Evolutionary conservation across 2,888 invertebrate genomes (phyloP).

Genomic region (Eurois occulta): DNA sequence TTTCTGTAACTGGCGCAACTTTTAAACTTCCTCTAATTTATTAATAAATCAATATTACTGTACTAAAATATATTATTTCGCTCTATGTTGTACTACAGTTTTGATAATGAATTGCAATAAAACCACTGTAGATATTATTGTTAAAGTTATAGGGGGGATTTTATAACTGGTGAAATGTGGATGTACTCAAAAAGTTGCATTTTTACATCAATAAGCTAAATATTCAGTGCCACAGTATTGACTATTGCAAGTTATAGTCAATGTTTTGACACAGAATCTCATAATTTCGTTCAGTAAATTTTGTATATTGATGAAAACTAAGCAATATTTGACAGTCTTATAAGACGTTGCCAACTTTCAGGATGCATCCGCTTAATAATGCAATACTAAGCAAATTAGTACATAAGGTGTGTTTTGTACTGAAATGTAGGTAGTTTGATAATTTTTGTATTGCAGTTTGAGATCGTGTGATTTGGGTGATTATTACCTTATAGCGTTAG

Average conservation of each 20-base stretch:
- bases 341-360: background rate
- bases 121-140: background rate
- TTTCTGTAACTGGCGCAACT: too few species aligned
- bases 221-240: background rate
- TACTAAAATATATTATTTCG: background rate
- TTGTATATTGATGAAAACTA: background rate
- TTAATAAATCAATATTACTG: background rate
- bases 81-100: background rate
- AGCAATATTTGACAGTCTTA: background rate
- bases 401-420: constrained; percentile 49
- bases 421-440: constrained; percentile 30
- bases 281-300: background rate
- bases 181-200: background rate
- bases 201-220: background rate
- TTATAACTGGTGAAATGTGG: too few species aligned
- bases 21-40: too few species aligned
- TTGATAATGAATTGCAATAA: background rate
- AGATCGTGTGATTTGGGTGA: constrained; percentile 6
- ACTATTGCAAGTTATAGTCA: background rate
- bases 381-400: constrained; percentile 44
- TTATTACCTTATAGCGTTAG: constrained; percentile 11
- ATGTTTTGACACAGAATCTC: background rate
- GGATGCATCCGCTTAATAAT: background rate
- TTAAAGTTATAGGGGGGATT: background rate
- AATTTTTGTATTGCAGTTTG: constrained; percentile 36